Evolutionary conservation across 2,888 invertebrate species (phyloP).

Genomic region (Nomada fucata): DNA sequence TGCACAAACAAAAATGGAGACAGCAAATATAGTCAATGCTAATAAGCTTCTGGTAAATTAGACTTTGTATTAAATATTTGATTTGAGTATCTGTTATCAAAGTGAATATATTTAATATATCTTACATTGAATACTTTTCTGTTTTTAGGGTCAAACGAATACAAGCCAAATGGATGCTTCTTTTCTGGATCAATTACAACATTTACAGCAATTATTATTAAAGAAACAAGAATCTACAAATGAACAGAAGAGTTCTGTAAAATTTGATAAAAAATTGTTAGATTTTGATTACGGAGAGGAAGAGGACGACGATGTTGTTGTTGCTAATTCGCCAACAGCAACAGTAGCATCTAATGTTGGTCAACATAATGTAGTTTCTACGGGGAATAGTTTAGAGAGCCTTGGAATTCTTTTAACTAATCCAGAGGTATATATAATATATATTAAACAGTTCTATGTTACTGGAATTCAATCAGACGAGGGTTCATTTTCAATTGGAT

Average conservation of each 20-base stretch:
- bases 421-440: constrained; percentile 79
- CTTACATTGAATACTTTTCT: neutral
- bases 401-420: constrained; percentile 81
- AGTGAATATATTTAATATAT: neutral
- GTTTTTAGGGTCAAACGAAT: constrained; percentile 77
- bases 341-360: constrained; percentile 74
- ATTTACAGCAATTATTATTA: constrained; percentile 87
- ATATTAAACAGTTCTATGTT: constrained; percentile 47
- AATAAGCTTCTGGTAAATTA: constrained; percentile 76
- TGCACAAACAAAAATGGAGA: constrained; percentile 83
- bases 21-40: constrained; percentile 81
- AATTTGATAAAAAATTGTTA: constrained; percentile 93
- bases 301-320: constrained; percentile 89
- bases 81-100: neutral
- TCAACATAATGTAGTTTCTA: constrained; percentile 74
- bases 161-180: constrained; percentile 80
- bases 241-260: constrained; percentile 85
- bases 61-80: constrained; percentile 4
- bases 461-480: neutral
- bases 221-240: constrained; percentile 83
- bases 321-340: constrained; percentile 83
- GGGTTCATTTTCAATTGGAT: neutral
- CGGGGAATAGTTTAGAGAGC: constrained; percentile 80
- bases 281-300: constrained; percentile 97
- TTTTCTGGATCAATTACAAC: constrained; percentile 86